These are phyloP conservation scores for Rutilus rutilus DNA, from an alignment of 2,113 vertebrate genomes.

Conservation along the genomic window DNA sequence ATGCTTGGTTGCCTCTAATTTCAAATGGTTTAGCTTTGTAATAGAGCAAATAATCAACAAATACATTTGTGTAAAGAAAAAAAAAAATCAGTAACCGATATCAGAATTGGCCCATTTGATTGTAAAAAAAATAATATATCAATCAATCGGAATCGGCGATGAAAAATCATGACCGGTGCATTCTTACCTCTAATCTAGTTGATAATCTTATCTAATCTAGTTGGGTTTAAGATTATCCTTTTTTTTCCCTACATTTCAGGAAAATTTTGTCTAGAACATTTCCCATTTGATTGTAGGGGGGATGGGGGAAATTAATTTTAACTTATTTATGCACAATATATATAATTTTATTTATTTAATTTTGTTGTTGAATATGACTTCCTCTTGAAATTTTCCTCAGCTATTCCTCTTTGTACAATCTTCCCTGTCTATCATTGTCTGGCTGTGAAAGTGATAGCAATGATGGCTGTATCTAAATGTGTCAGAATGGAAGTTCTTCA, in stretches of 20 bases:
- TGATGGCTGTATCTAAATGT: conserved; percentile 67
- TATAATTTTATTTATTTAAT: no score
- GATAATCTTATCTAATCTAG: background rate
- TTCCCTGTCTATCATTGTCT: background rate
- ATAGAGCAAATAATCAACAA: no score
- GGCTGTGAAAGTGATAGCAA: background rate
- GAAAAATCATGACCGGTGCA: no score
- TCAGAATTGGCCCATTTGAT: no score
- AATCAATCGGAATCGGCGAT: no score
- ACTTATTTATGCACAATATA: background rate
- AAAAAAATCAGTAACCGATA: no score
- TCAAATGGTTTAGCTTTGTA: no score
- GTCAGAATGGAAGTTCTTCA: conserved; percentile 55
- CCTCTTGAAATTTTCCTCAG: background rate
- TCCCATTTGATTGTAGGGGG: background rate
- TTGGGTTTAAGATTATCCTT: background rate
- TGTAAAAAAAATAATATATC: no score
- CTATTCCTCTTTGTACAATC: background rate
- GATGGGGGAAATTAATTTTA: background rate
- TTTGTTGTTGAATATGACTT: background rate
- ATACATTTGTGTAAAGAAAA: no score
- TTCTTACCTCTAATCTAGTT: background rate
- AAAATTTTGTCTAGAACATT: background rate
- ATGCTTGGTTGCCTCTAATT: no score
- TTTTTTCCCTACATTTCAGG: background rate